These are phyloP conservation scores for Gibbula magus DNA, from an alignment of 2,888 invertebrate genomes.

Conservation along the genomic window DNA sequence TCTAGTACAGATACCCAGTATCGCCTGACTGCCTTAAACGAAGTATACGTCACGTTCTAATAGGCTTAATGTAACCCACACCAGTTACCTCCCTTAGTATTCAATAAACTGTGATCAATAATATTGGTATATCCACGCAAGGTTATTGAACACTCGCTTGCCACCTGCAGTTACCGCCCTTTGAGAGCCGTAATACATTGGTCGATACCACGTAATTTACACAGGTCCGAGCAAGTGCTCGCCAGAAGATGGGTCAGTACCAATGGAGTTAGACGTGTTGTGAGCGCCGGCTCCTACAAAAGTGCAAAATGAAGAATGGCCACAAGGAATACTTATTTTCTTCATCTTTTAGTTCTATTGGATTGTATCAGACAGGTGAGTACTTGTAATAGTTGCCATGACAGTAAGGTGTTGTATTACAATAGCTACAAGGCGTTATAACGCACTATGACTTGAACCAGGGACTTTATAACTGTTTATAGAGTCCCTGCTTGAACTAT, in stretches of 20 bases:
- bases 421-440: too few relatives aligned
- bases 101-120: background rate
- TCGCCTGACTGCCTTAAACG: too few relatives aligned
- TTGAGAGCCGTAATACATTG: background rate
- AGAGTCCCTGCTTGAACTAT: too few relatives aligned
- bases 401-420: background rate
- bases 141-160: background rate
- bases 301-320: constrained; percentile 3
- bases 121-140: too few relatives aligned
- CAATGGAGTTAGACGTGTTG: background rate
- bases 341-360: background rate
- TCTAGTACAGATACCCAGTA: too few relatives aligned
- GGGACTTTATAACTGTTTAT: too few relatives aligned
- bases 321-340: background rate
- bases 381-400: background rate
- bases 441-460: too few relatives aligned
- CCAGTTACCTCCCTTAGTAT: background rate
- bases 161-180: background rate
- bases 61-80: background rate
- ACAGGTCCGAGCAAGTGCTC: background rate
- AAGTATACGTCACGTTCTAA: too few relatives aligned
- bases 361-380: background rate
- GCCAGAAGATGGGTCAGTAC: background rate
- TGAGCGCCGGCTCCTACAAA: background rate
- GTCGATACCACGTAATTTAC: background rate